Base-by-base conservation (phyloP, 2,113 vertebrate species). In the Petrocephalus zakoni region DNA sequence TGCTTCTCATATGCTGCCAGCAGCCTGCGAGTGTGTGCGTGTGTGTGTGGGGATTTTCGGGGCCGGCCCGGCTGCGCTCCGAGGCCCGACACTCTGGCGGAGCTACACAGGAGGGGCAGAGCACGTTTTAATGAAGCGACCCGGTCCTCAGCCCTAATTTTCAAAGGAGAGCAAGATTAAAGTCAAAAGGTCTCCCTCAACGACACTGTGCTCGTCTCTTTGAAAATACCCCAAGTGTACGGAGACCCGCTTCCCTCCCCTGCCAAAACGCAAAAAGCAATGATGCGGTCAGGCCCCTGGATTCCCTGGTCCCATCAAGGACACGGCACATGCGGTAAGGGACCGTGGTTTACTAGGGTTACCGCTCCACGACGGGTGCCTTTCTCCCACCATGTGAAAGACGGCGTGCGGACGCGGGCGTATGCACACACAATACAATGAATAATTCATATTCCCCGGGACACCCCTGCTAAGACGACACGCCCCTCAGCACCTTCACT, bases 401-500 rank as follows among this genome's bases (percentile, higher is more conserved):
- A 92, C 89, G 93, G 37, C 6, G n/a, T 52, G n/a, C 83, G 93
- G 92, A 92, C 90, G 92, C 93, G 92, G 93, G 90, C 93, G 2
- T 29, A 93, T 92, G 93, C 93, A 93, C 93, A 92, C 95, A 98
- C 96, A 98, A 97, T 95, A 93, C 94, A 92, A 98, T 99, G 94
- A 99, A 98, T 98, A 97, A 98, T 98, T 97, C 94, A 98, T 94
- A 90, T 92, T 92, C 92, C 94, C 92, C 94, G 95, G 97, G 97
- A 95, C 96, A 96, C 95, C 92, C 94, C 94, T 93, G 96, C 96
- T 94, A 96, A 95, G 95, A 92, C 94, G 95, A 96, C 92, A 95
- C 95, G 97, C 96, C 96, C 96, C 93, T 95, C 61, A 95, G 96
- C 94, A 94, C 97, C 97, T 98, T 99, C 97, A 99, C 97, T 98